phyloP scores from a whole-genome alignment of 1,140 invertebrate genomes.

The Rhynchophorus ferrugineus region DNA sequence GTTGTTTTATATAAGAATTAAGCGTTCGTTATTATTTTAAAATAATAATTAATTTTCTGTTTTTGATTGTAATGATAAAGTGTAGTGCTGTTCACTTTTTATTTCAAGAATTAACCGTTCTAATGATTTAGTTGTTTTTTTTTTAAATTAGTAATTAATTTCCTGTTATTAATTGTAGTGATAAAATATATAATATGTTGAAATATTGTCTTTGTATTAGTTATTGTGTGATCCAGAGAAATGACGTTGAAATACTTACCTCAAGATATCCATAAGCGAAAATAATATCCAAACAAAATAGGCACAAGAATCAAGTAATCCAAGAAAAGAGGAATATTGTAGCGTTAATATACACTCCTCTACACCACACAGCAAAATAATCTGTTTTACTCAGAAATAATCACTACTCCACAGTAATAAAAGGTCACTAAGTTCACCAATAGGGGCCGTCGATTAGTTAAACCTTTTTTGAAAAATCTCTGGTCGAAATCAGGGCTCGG shows the following conservation, averaged over 20 bases:
- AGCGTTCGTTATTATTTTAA: no score
- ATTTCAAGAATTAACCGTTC: no score
- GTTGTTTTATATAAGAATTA: no score
- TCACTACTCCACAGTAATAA: no score
- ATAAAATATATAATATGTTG: background rate
- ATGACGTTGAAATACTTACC: constrained; percentile 6
- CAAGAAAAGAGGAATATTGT: constrained; percentile 3
- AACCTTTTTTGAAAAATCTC: background rate
- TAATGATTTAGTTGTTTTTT: no score
- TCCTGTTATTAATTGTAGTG: no score
- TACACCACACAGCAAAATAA: background rate
- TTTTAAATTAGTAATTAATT: no score
- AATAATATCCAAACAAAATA: constrained; percentile 18
- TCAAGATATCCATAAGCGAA: constrained; percentile 10
- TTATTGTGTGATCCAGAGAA: background rate
- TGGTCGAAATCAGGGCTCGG: background rate
- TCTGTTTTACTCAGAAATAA: no score
- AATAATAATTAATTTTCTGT: no score
- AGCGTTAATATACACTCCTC: background rate
- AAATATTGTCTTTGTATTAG: background rate
- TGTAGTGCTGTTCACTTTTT: no score
- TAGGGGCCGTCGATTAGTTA: background rate
- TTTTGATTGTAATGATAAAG: no score
- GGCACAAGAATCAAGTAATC: constrained; percentile 12
- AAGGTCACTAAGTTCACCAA: no score